phyloP scores from a whole-genome alignment of 2,113 vertebrate species.

The Anser cygnoides region DNA sequence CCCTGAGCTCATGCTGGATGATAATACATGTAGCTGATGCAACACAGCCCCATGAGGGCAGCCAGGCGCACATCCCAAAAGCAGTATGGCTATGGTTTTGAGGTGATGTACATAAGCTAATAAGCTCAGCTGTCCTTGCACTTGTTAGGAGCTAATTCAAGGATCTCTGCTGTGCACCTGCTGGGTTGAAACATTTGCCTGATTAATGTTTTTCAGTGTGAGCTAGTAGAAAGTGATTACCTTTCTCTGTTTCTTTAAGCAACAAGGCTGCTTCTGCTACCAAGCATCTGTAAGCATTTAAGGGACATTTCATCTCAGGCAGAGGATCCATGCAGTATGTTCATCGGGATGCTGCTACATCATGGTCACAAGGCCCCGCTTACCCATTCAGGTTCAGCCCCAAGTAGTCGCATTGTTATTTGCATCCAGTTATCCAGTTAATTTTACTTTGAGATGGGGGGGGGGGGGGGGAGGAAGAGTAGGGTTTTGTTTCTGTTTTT shows the following conservation, averaged over 20 bases:
- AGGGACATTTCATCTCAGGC: background rate
- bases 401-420: background rate
- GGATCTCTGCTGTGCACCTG: background rate
- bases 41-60: background rate
- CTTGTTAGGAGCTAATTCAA: constrained; percentile 13
- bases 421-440: background rate
- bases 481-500: no score
- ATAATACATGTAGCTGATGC: background rate
- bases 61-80: background rate
- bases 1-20: background rate
- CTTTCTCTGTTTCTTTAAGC: background rate
- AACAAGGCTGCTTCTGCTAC: background rate
- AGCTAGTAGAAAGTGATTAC: background rate
- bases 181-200: background rate
- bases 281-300: background rate
- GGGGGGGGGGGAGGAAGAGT: no score
- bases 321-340: background rate
- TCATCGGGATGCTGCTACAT: background rate
- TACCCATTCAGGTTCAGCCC: background rate
- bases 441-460: background rate
- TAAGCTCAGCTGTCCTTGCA: background rate
- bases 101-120: background rate
- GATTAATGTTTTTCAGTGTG: background rate
- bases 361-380: background rate
- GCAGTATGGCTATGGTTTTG: background rate